phyloP scores from a whole-genome alignment of 2,113 vertebrate species.

The Danionella cerebrum region DNA sequence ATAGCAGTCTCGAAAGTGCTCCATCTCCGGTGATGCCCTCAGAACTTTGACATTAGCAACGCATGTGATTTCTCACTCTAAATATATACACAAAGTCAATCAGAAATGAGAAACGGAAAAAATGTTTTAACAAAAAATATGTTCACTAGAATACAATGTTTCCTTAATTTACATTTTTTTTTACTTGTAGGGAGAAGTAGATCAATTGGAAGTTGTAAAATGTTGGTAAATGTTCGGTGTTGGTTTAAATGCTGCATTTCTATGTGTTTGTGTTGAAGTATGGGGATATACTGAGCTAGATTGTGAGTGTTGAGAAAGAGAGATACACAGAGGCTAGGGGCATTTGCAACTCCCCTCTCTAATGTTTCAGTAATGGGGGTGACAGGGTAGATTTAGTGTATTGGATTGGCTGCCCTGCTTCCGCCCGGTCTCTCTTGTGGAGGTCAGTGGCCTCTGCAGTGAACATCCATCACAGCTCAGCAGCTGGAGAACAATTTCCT shows the following conservation, averaged over 20 bases:
- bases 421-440: conserved; percentile 23
- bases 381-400: conserved; percentile 40
- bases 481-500: conserved; percentile 56
- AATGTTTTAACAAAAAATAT: conserved; percentile 7
- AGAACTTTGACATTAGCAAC: conserved; percentile 15
- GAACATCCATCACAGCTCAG: conserved; percentile 62
- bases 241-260: neutral
- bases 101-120: conserved; percentile 2
- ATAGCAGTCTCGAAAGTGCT: neutral
- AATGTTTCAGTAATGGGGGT: conserved; percentile 39
- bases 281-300: neutral
- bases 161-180: too few species aligned
- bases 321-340: conserved; percentile 19
- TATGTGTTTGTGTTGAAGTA: neutral
- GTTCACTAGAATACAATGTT: too few species aligned
- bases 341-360: conserved; percentile 4
- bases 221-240: too few species aligned
- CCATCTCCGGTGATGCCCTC: neutral
- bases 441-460: conserved; percentile 61
- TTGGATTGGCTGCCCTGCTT: conserved; percentile 9
- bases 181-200: too few species aligned
- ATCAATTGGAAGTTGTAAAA: too few species aligned
- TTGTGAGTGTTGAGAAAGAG: conserved; percentile 1
- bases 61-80: conserved; percentile 31
- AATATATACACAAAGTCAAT: conserved; percentile 27